A percentile compares a stretch with the other conserved stretches of the same genome.
phyloP scores from a whole-genome alignment of 2,797 vertebrate genomes.

The Urophycis tenuis region DNA sequence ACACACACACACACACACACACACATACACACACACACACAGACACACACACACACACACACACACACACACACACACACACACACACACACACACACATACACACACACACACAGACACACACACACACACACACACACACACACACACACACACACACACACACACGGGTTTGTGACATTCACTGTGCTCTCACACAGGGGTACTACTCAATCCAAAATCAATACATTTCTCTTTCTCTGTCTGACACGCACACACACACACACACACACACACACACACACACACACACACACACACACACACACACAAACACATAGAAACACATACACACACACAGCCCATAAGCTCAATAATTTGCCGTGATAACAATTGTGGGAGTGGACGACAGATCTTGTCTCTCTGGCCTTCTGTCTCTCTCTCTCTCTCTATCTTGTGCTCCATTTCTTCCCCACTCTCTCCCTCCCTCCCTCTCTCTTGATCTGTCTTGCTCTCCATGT shows the following conservation, averaged over 20 bases:
- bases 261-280: slow-evolving; percentile 15
- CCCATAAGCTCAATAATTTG: background rate
- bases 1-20: too few relatives aligned
- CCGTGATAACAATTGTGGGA: background rate
- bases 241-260: slow-evolving; percentile 1
- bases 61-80: slow-evolving; percentile 9
- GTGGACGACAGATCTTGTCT: background rate
- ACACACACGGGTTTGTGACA: slow-evolving; percentile 27
- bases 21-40: too few relatives aligned
- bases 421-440: background rate
- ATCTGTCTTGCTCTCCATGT: background rate
- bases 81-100: slow-evolving; percentile 21
- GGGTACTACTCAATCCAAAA: slow-evolving; percentile 50
- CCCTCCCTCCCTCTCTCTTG: background rate
- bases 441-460: background rate
- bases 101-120: slow-evolving; percentile 10
- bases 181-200: slow-evolving; percentile 38
- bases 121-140: slow-evolving; percentile 4
- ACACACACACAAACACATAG: slow-evolving; percentile 6
- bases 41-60: background rate
- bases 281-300: background rate
- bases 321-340: slow-evolving; percentile 1
- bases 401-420: too few relatives aligned
- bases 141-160: slow-evolving; percentile 4
- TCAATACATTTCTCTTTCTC: slow-evolving; percentile 47